A percentile compares a stretch with the other conserved stretches of the same genome.
Evolutionary conservation across 2,113 vertebrate genomes (phyloP).

Genomic region (Etheostoma spectabile): DNA sequence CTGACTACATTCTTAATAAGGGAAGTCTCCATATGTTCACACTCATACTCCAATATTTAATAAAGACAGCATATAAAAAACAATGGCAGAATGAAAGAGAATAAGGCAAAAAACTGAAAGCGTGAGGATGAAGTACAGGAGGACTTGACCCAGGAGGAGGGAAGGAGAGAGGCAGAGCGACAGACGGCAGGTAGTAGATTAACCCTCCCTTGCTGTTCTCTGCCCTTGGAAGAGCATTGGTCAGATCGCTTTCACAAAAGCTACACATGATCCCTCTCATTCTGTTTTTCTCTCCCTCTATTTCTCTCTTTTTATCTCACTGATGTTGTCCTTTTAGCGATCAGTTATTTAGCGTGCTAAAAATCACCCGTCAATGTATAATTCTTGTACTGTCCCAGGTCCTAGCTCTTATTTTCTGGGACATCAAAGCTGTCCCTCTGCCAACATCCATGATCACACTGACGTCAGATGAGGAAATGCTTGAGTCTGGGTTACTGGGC

Average conservation of each 20-base stretch:
- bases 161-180: constrained; percentile 38
- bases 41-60: not conserved
- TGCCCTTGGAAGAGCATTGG: constrained; percentile 27
- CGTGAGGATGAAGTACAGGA: constrained; percentile 7
- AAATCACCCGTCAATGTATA: not conserved
- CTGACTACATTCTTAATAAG: not conserved
- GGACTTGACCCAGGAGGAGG: constrained; percentile 11
- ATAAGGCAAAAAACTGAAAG: not conserved
- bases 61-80: not conserved
- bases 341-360: not conserved
- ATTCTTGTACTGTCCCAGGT: not conserved
- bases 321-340: constrained; percentile 9
- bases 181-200: constrained; percentile 68
- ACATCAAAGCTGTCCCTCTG: constrained; percentile 29
- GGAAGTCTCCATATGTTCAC: not conserved
- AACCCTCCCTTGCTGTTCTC: constrained; percentile 44
- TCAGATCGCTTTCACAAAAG: constrained; percentile 5
- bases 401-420: constrained; percentile 14
- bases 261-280: constrained; percentile 6
- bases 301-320: not conserved
- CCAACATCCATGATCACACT: constrained; percentile 51
- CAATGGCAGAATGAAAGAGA: not conserved
- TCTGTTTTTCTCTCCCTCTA: not conserved
- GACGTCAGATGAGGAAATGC: constrained; percentile 55
- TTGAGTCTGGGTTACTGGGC: constrained; percentile 45